Conservation (phyloP, 2,888 invertebrate species). For the Orthosia gothica region DNA sequence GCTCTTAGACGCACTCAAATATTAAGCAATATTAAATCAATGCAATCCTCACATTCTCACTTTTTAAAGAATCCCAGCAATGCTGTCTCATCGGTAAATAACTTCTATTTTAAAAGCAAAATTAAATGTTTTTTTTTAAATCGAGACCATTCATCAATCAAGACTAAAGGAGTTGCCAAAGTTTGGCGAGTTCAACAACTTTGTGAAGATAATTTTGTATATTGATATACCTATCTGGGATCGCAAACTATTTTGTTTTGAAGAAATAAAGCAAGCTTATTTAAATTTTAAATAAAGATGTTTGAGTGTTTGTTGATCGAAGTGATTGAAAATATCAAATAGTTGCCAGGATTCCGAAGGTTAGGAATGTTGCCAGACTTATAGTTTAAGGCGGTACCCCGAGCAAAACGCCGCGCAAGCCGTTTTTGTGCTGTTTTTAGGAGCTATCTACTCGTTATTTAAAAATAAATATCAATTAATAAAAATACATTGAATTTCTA, state of each 20-base stretch:
- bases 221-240: slow-evolving; percentile 35
- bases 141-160: slow-evolving; percentile 56
- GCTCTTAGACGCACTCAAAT: slow-evolving; percentile 40
- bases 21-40: slow-evolving; percentile 48
- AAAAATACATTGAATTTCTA: no score
- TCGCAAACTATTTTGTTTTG: slow-evolving; percentile 52
- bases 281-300: slow-evolving; percentile 47
- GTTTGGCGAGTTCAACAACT: slow-evolving; percentile 60
- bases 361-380: slow-evolving; percentile 40
- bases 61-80: slow-evolving; percentile 23
- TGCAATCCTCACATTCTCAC: slow-evolving; percentile 14
- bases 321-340: slow-evolving; percentile 55
- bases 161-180: slow-evolving; percentile 47
- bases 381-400: no score
- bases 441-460: no score
- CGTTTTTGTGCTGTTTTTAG: no score
- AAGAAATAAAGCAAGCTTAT: slow-evolving; percentile 46
- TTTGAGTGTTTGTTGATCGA: slow-evolving; percentile 46
- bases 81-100: slow-evolving; percentile 31
- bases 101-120: slow-evolving; percentile 36
- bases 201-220: slow-evolving; percentile 38
- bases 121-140: slow-evolving; percentile 35
- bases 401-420: no score
- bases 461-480: no score
- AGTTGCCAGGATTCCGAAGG: slow-evolving; percentile 23